Evolutionary conservation across 37 sponge, comb jelly and placozoan genomes (phyloP).

Genomic region (Ianthella basta): DNA sequence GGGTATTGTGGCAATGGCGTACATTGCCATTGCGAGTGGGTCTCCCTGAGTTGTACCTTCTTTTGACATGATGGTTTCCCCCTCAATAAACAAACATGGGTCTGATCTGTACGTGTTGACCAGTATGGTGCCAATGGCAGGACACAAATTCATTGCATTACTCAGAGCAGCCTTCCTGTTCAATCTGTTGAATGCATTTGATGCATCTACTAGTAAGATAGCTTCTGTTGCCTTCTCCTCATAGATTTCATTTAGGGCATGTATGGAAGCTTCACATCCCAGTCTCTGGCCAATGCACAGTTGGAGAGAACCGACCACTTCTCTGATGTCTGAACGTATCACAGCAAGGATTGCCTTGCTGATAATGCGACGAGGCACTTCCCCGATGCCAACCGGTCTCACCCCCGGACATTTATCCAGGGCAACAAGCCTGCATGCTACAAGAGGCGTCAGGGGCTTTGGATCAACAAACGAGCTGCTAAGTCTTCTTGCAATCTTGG

Average conservation of each 20-base stretch:
- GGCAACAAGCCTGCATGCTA: constrained; percentile 14
- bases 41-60: constrained; percentile 8
- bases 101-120: neutral
- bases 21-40: too few species aligned
- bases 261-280: neutral
- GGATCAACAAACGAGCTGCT: neutral
- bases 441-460: neutral
- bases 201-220: neutral
- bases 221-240: neutral
- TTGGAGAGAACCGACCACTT: neutral
- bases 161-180: neutral
- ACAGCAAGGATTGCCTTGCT: neutral
- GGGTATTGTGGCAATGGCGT: too few species aligned
- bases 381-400: neutral
- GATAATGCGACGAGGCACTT: neutral
- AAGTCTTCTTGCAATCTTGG: neutral
- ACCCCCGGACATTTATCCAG: constrained; percentile 6
- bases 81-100: neutral
- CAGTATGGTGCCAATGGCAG: neutral
- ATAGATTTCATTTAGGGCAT: neutral
- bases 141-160: neutral
- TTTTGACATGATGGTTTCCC: neutral
- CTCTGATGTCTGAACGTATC: neutral
- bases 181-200: neutral
- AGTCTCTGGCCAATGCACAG: neutral